Percentiles rank a stretch among this genome's conserved stretches.
Evolutionary conservation across 2,888 invertebrate genomes (phyloP).

Genomic region (Callyntrura guangdongensis): DNA sequence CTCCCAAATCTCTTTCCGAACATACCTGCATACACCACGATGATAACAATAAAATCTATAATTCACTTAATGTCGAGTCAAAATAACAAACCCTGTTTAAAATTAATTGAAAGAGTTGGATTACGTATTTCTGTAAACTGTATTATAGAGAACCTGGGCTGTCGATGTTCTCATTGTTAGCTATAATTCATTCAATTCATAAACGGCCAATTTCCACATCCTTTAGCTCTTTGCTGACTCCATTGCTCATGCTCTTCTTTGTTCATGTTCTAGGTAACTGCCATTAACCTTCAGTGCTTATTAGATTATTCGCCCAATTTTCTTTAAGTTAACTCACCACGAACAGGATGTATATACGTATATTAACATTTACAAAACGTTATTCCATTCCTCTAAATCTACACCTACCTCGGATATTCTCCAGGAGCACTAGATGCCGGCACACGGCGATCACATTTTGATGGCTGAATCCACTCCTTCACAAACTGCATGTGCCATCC

Average conservation of each 20-base stretch:
- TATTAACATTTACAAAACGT: slow-evolving; percentile 11
- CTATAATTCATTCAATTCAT: slow-evolving; percentile 3
- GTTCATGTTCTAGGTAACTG: slow-evolving; percentile 46
- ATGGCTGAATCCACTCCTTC: slow-evolving; percentile 59
- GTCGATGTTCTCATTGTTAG: background rate
- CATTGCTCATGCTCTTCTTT: slow-evolving; percentile 23
- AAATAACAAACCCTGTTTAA: slow-evolving; percentile 33
- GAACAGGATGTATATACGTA: background rate
- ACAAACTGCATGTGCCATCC: slow-evolving; percentile 60
- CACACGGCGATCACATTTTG: slow-evolving; percentile 25
- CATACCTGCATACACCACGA: slow-evolving; percentile 15
- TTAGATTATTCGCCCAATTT: slow-evolving; percentile 40
- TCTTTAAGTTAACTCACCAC: slow-evolving; percentile 1
- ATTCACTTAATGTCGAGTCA: slow-evolving; percentile 15
- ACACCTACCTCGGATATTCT: slow-evolving; percentile 62
- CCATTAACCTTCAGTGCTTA: slow-evolving; percentile 50
- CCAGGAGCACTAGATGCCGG: slow-evolving; percentile 9
- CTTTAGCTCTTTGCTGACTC: slow-evolving; percentile 4
- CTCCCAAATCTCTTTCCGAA: slow-evolving; percentile 6
- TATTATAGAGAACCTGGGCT: slow-evolving; percentile 19
- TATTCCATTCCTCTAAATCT: slow-evolving; percentile 23
- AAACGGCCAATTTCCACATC: slow-evolving; percentile 36
- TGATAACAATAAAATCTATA: slow-evolving; percentile 19
- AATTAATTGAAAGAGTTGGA: slow-evolving; percentile 30
- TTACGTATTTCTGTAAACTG: slow-evolving; percentile 20